Evolutionary conservation across 2,888 invertebrate genomes (phyloP).

Genomic region (Cremastinae sp.): DNA sequence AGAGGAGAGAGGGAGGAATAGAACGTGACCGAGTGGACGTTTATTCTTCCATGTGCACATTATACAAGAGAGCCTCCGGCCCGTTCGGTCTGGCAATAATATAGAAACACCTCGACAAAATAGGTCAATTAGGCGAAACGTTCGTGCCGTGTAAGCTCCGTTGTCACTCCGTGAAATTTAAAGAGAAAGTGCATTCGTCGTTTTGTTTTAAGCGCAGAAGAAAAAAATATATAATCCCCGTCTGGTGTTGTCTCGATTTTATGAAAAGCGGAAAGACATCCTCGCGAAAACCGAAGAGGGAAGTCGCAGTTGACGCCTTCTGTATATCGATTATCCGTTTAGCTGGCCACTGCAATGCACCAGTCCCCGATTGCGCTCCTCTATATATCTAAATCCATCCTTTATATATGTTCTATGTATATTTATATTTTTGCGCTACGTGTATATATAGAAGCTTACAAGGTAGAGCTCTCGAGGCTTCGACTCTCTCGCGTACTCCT

Average conservation of each 20-base stretch:
- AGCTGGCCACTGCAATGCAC: slow-evolving; percentile 75
- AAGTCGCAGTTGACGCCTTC: slow-evolving; percentile 72
- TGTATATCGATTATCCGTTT: slow-evolving; percentile 75
- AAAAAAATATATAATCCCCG: too few relatives aligned
- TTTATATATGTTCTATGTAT: slow-evolving; percentile 10
- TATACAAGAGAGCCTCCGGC: slow-evolving; percentile 37
- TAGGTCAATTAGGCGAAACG: slow-evolving; percentile 69
- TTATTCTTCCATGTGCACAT: slow-evolving; percentile 42
- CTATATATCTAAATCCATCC: neutral
- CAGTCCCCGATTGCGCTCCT: slow-evolving; percentile 64
- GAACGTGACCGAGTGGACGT: slow-evolving; percentile 67
- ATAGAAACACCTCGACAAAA: slow-evolving; percentile 53
- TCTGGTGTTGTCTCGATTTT: neutral
- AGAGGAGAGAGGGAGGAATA: slow-evolving; percentile 43
- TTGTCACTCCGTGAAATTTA: slow-evolving; percentile 8
- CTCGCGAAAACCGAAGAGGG: slow-evolving; percentile 66
- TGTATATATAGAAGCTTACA: neutral
- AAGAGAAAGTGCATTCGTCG: neutral
- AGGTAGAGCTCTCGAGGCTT: slow-evolving; percentile 13
- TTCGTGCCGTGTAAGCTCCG: slow-evolving; percentile 49
- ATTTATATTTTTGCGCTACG: neutral
- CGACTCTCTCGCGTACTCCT: slow-evolving; percentile 27
- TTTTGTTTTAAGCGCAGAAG: too few relatives aligned
- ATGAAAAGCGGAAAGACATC: slow-evolving; percentile 50
- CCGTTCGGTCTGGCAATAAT: slow-evolving; percentile 23